Evolutionary conservation across 2,797 vertebrate species (phyloP).

Genomic region (Calcarius lapponicus): DNA sequence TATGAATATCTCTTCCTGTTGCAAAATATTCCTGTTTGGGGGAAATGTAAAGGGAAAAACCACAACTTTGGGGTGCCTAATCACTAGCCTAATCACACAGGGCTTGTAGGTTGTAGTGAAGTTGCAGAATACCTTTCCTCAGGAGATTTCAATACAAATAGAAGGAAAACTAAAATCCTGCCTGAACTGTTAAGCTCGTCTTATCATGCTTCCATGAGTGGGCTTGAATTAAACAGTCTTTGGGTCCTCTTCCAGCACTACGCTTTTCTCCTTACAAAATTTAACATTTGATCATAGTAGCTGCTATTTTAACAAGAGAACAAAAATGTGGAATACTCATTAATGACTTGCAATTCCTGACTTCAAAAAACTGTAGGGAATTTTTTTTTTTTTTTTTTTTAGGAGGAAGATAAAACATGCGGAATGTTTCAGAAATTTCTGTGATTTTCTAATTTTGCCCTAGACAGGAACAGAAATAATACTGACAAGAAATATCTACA

Average conservation of each 20-base stretch:
- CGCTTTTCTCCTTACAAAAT: background rate
- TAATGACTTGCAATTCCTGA: constrained; percentile 17
- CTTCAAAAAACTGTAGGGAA: background rate
- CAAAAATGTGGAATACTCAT: background rate
- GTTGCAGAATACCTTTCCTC: background rate
- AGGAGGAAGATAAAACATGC: background rate
- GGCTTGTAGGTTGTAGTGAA: background rate
- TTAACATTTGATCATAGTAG: constrained; percentile 22
- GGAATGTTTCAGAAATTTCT: background rate
- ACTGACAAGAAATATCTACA: background rate
- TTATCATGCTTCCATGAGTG: background rate
- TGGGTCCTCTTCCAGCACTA: background rate
- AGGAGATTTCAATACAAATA: background rate
- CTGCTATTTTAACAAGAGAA: constrained; percentile 30
- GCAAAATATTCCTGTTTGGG: background rate
- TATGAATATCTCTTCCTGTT: background rate
- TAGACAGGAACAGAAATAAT: background rate
- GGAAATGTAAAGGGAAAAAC: background rate
- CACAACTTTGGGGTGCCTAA: background rate
- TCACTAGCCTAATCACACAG: background rate
- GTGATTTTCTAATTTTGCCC: constrained; percentile 19
- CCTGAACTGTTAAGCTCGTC: background rate
- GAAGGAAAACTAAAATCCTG: background rate
- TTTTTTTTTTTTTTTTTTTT: background rate
- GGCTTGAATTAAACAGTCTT: constrained; percentile 36